Percentiles rank a stretch among this genome's conserved stretches.
Evolutionary conservation across 2,888 invertebrate species (phyloP).

Genomic region (Melanargia galathea): DNA sequence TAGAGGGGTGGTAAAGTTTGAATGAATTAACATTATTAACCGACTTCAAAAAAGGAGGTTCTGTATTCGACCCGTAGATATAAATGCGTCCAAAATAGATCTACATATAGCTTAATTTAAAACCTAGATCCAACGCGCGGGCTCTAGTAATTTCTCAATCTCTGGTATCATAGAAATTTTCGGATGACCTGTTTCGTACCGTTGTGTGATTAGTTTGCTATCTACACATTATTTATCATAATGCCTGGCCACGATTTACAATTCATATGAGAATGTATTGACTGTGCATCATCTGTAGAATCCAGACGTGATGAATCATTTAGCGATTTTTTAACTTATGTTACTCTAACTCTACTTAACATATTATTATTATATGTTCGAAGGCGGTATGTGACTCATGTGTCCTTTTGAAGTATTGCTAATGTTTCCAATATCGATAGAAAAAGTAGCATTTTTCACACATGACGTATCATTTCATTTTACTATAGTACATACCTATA

Average conservation of each 20-base stretch:
- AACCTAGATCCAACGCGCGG: too few species aligned
- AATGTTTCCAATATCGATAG: slow-evolving; percentile 17
- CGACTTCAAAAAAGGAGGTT: too few species aligned
- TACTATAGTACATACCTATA: too few species aligned
- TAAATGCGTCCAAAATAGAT: too few species aligned
- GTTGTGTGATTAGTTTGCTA: background rate
- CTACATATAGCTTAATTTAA: too few species aligned
- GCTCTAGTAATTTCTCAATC: too few species aligned
- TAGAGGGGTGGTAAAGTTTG: too few species aligned
- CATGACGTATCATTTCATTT: background rate
- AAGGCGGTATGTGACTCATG: slow-evolving; percentile 9
- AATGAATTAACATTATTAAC: too few species aligned
- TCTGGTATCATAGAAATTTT: too few species aligned
- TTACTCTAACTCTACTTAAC: background rate
- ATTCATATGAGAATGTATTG: background rate
- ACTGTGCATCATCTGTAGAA: slow-evolving; percentile 10
- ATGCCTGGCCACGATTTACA: background rate
- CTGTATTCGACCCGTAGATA: too few species aligned
- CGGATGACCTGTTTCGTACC: background rate
- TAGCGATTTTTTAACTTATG: slow-evolving; percentile 4
- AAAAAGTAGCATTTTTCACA: slow-evolving; percentile 14
- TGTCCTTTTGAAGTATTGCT: slow-evolving; percentile 7
- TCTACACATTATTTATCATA: background rate
- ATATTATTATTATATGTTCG: background rate
- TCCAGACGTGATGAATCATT: slow-evolving; percentile 9